Base-by-base conservation (phyloP, 2,888 invertebrate genomes). In the Patella depressa region DNA sequence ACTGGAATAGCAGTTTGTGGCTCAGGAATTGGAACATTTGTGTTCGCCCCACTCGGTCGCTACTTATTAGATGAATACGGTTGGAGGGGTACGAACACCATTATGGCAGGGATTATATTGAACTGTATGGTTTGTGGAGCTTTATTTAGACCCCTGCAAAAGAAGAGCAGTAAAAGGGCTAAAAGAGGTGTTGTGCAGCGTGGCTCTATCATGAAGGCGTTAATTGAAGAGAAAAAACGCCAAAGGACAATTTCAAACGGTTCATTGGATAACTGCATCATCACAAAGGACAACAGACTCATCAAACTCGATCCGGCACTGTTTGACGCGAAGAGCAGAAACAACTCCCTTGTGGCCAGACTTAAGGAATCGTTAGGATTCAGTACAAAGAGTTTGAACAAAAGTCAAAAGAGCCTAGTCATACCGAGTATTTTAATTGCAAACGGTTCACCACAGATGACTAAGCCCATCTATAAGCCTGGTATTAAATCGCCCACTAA, bases 1-100 rank as follows among this genome's bases (percentile, higher is more conserved):
- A 98, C 98, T 0, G 98, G 98, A 7, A 94, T 99, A 74, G 96
- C 98, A 0, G 95, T 98, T 7, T 98, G 98, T 89, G 99, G 98
- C 45, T 97, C 98, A 0, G 98, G 99, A 15, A 96, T 98, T 34
- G 98, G 98, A 29, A 96, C 95, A 12, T 96, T 97, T 89, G 91
- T 96, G 0, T 94, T 98, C 88, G 95, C 96, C 0, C 97, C 97
- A 0, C 91, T 98, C 11, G 84, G 81, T 34, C 79, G 80, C 65
- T 82, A 85, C 34, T 80, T 89, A 11, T 71, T 88, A 11, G 79
- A 83, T 24, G 83, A 83, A 24, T 87, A 86, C 57, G 83, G 85
- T 69, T 98, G 98, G 98, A 93, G 95, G 78, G 92, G 93, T 17
- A 95, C 96, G 0, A 91, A 97, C 19, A 92, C 96, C 24, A 93